These are phyloP conservation scores for Chrysochloris asiatica DNA, from an alignment of 2,113 vertebrate species.

Conservation along the genomic window DNA sequence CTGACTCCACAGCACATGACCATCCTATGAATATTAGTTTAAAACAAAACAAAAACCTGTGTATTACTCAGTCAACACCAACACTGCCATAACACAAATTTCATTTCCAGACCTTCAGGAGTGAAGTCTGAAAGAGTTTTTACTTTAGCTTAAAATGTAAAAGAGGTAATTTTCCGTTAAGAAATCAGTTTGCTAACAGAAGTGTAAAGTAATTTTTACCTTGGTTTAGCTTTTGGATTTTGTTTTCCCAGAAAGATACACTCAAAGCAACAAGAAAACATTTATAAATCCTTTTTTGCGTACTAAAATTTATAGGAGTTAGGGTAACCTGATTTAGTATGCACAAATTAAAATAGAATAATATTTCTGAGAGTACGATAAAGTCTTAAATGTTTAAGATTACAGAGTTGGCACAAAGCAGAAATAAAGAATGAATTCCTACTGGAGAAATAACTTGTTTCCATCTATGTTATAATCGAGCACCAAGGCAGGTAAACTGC, in stretches of 20 bases:
- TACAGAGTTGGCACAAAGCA: slow-evolving; percentile 75
- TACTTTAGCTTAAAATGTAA: slow-evolving; percentile 42
- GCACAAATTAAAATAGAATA: slow-evolving; percentile 40
- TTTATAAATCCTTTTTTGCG: slow-evolving; percentile 46
- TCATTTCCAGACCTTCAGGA: slow-evolving; percentile 45
- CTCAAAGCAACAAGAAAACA: slow-evolving; percentile 54
- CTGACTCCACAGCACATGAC: too few relatives aligned
- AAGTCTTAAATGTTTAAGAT: slow-evolving; percentile 68
- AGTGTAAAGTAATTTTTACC: slow-evolving; percentile 44
- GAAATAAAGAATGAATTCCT: slow-evolving; percentile 74
- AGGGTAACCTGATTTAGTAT: slow-evolving; percentile 41
- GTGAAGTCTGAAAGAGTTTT: slow-evolving; percentile 61
- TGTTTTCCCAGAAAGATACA: slow-evolving; percentile 48
- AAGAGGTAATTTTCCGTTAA: slow-evolving; percentile 52
- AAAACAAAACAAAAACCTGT: background rate
- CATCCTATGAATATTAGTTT: background rate
- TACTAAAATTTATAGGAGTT: slow-evolving; percentile 51
- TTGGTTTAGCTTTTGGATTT: background rate
- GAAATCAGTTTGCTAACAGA: slow-evolving; percentile 38
- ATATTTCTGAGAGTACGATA: slow-evolving; percentile 51
- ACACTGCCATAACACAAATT: slow-evolving; percentile 30
- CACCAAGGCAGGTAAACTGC: slow-evolving; percentile 74
- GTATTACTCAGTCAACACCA: slow-evolving; percentile 8
- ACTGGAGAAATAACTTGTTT: slow-evolving; percentile 83
- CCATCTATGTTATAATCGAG: slow-evolving; percentile 57